Evolutionary conservation across 2,797 vertebrate species (phyloP), one percentile per base, ranked within the genome.

Genomic region (Arrhamphus sclerolepis): DNA sequence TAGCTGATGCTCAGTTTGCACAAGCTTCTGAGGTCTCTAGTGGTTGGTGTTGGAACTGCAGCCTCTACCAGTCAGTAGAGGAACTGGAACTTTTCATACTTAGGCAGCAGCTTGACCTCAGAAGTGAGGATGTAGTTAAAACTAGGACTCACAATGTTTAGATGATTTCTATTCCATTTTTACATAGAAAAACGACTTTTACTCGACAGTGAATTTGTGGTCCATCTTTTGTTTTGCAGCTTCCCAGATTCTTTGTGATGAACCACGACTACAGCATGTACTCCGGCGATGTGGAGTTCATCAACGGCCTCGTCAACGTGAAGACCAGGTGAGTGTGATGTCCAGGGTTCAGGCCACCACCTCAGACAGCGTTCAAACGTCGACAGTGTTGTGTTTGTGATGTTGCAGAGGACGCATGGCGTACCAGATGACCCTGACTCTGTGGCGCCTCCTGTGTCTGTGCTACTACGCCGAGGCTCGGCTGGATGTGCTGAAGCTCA

Each of bases 401-500:
- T 56, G 43, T 60, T 62, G 9, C 52, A 98, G 96, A 56, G 96
- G 96, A 16, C 90, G 89, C 0, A 1, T 65, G 7, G 48, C 80
- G 72, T 97, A 98, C 81, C 90, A 90, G 60, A 14, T 95, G 62
- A 90, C 83, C 0, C 64, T 97, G 58, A 81, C 81, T 0, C 22
- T 95, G 8, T 94, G 93, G 86, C 89, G 93, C 22, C 62, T 94
- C 13, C 65, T 95, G 73, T 94, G 91, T 61, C 80, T 92, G 70
- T 92, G 89, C 38, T 97, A 95, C 82, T 96, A 94, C n/a, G 85
- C 90, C 8, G 89, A 92, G 8, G 74, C 92, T 17, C 84, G 31
- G 14, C 67, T 98, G 59, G 95, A 98, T 73, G 91, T 97, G 40
- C 88, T 97, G 70, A 96, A 95, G 77, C 89, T 98, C 39, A 97